Conservation (phyloP, 2,888 invertebrate species). For the Caenorhabditis sp. region DNA sequence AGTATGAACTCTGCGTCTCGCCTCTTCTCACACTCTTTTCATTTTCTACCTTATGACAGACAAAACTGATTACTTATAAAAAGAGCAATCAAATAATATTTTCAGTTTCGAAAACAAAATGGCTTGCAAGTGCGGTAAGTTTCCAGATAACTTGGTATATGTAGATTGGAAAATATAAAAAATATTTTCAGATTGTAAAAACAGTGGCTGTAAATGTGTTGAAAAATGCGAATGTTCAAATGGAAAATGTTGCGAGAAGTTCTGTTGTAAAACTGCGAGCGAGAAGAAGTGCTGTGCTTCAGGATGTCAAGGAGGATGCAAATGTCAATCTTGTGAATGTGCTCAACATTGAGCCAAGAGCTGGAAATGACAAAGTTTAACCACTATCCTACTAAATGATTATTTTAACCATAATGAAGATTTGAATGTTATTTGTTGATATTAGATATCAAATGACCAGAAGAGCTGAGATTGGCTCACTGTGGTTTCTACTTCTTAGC, state of each 20-base stretch:
- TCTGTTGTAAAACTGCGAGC: conserved; percentile 25
- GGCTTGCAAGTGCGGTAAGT: conserved; percentile 37
- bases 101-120: conserved; percentile 1
- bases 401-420: no score
- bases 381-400: no score
- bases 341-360: neutral
- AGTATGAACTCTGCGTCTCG: neutral
- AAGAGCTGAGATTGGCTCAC: no score
- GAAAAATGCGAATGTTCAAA: conserved; percentile 23
- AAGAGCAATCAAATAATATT: neutral
- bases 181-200: conserved; percentile 27
- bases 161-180: no score
- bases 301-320: conserved; percentile 25
- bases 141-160: neutral
- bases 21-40: neutral
- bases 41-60: neutral
- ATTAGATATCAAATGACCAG: no score
- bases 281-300: conserved; percentile 28
- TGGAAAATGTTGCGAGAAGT: conserved; percentile 26
- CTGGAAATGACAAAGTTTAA: no score
- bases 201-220: conserved; percentile 23
- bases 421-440: no score
- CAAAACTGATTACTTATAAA: neutral
- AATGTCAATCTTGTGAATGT: conserved; percentile 25
- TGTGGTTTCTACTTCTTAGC: no score